A percentile compares a stretch with the other conserved stretches of the same genome.
Conservation (phyloP, 2,113 vertebrate species). For the Acrocephalus kingi region DNA sequence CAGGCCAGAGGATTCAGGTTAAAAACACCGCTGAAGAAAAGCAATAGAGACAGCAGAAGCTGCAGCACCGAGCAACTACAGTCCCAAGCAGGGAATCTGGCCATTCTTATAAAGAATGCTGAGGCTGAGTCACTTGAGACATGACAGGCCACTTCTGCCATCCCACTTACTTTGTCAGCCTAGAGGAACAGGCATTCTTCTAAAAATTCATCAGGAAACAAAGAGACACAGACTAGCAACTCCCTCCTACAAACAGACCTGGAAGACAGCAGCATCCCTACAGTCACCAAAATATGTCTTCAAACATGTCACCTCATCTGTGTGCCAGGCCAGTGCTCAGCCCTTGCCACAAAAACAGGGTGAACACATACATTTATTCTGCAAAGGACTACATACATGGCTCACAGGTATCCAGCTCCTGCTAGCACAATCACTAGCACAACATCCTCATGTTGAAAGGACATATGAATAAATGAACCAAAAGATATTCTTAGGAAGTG, state of each 20-base stretch:
- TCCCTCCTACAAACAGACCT: not conserved
- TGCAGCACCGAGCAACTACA: not conserved
- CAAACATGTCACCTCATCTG: fast-evolving
- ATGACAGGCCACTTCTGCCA: not conserved
- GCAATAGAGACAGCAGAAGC: not conserved
- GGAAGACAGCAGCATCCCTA: not conserved
- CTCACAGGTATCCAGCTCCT: not conserved
- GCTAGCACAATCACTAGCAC: not conserved
- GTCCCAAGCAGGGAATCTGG: not conserved
- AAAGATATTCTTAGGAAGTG: not conserved
- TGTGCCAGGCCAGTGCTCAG: not conserved
- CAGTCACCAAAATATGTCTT: not conserved
- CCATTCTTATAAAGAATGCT: not conserved
- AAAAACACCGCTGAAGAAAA: not conserved
- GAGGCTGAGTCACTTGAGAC: not conserved
- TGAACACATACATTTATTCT: not conserved
- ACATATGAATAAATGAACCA: not conserved
- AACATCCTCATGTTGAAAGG: not conserved
- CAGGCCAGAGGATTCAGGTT: not conserved
- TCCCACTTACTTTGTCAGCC: not conserved
- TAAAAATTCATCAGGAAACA: not conserved
- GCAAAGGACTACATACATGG: not conserved
- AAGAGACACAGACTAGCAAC: not conserved
- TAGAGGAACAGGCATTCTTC: not conserved
- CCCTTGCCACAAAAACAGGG: not conserved